These are phyloP conservation scores for Gymnocheta viridis DNA, from an alignment of 2,888 invertebrate genomes.

Conservation along the genomic window DNA sequence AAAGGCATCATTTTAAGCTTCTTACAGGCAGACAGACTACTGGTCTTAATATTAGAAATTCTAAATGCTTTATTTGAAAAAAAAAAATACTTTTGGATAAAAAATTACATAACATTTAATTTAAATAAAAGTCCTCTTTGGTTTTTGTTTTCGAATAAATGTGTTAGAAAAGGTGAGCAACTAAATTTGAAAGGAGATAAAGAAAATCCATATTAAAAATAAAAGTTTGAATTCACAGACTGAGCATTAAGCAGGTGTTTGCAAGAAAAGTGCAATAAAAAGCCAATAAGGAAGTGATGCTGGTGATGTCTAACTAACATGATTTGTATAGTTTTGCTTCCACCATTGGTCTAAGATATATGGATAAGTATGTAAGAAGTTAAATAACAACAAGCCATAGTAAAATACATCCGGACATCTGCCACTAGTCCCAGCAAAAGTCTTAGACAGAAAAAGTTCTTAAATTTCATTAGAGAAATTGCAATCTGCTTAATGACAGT, in stretches of 20 bases:
- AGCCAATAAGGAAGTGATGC: not conserved
- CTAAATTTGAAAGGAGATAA: not conserved
- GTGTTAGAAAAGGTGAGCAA: not conserved
- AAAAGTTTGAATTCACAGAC: too few relatives aligned
- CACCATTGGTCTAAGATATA: too few relatives aligned
- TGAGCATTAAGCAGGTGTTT: constrained; percentile 7
- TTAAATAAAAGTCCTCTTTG: constrained; percentile 35
- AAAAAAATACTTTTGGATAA: not conserved
- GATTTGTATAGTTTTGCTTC: not conserved
- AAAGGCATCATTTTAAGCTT: constrained; percentile 11
- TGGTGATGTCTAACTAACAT: not conserved
- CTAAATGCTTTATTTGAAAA: constrained; percentile 6
- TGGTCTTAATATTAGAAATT: constrained; percentile 50
- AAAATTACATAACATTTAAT: constrained; percentile 39
- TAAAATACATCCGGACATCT: not conserved
- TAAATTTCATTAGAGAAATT: not conserved
- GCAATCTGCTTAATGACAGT: constrained; percentile 16
- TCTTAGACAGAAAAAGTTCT: not conserved
- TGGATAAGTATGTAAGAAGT: too few relatives aligned
- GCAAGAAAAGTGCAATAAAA: not conserved
- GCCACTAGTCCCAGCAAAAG: not conserved
- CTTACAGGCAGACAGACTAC: constrained; percentile 36
- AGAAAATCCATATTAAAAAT: not conserved
- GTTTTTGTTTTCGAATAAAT: not conserved
- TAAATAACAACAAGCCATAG: too few relatives aligned